A percentile compares a stretch with the other conserved stretches of the same genome.
phyloP scores from a whole-genome alignment of 2,888 invertebrate species.

The Acanthoscelides obtectus region DNA sequence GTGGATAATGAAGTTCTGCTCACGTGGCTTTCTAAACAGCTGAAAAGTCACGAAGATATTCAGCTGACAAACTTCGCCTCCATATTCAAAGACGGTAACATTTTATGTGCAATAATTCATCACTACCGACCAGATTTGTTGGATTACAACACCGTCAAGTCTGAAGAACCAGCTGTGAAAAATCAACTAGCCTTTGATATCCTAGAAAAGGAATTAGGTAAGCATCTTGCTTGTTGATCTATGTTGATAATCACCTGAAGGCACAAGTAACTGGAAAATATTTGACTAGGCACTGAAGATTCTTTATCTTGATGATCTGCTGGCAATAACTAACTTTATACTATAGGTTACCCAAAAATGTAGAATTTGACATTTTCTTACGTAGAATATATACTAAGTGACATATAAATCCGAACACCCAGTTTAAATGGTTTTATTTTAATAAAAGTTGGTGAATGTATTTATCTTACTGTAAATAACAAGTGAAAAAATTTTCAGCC shows the following conservation, averaged over 20 bases:
- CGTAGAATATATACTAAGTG: no score
- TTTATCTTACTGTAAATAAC: no score
- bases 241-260: no score
- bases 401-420: no score
- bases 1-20: constrained; percentile 68
- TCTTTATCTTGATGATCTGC: constrained; percentile 85
- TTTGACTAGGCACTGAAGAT: constrained; percentile 44
- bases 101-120: constrained; percentile 70
- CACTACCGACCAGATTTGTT: constrained; percentile 89
- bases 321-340: no score
- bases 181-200: constrained; percentile 83
- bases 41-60: constrained; percentile 59
- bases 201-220: constrained; percentile 78
- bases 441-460: no score
- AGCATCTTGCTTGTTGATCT: no score
- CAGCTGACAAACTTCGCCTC: constrained; percentile 62
- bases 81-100: constrained; percentile 64
- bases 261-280: no score
- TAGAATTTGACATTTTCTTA: no score
- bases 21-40: constrained; percentile 72
- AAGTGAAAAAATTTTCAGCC: no score
- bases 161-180: constrained; percentile 61
- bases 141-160: constrained; percentile 63
- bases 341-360: no score
- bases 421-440: no score